Evolutionary conservation across 2,797 vertebrate genomes (phyloP).

Genomic region (Rhyacichthys aspro): DNA sequence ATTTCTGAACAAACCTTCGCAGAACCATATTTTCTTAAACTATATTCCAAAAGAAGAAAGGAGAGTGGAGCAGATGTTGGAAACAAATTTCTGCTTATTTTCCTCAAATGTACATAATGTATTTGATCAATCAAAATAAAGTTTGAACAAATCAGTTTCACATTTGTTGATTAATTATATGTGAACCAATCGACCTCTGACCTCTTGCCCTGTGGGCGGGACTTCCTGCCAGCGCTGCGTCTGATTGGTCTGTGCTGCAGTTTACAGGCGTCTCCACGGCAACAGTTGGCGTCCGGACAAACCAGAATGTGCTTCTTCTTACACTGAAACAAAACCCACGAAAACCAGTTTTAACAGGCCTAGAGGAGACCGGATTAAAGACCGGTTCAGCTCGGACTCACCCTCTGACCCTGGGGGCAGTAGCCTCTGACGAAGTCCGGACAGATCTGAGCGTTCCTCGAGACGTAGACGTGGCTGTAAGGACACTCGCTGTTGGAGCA

Average conservation of each 20-base stretch:
- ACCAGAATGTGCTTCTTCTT: slow-evolving; percentile 97
- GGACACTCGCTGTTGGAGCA: slow-evolving; percentile 93
- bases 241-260: slow-evolving; percentile 86
- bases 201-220: slow-evolving; percentile 4
- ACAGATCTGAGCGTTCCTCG: slow-evolving; percentile 91
- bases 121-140: background rate
- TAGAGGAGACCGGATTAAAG: too few relatives aligned
- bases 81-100: too few relatives aligned
- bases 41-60: too few relatives aligned
- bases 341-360: slow-evolving; percentile 9
- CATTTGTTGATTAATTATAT: too few relatives aligned
- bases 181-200: background rate
- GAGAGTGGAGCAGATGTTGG: too few relatives aligned
- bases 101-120: too few relatives aligned
- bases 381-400: too few relatives aligned
- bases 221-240: slow-evolving; percentile 18
- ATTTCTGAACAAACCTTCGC: too few relatives aligned
- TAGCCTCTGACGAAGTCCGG: slow-evolving; percentile 94
- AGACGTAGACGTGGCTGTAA: slow-evolving; percentile 97
- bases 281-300: slow-evolving; percentile 92
- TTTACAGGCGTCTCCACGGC: slow-evolving; percentile 85
- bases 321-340: slow-evolving; percentile 79
- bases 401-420: slow-evolving; percentile 94
- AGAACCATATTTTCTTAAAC: too few relatives aligned
- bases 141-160: too few relatives aligned